Conservation (phyloP, 1,140 invertebrate species). For the Eriosoma lanigerum region DNA sequence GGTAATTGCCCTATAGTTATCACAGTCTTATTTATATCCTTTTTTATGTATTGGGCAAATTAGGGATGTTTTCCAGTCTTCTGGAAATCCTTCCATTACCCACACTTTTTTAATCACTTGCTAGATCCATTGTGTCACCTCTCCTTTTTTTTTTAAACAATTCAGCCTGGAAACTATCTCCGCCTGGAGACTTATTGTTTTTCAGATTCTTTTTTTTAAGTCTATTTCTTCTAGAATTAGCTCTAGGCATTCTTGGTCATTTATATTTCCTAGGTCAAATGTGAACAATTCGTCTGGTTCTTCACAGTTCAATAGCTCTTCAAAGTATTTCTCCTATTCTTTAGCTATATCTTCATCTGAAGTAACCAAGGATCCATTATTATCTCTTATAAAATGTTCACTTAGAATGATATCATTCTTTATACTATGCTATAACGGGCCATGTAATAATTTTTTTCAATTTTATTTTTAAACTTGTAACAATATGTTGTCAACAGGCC, state of each 20-base stretch:
- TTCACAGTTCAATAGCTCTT: no score
- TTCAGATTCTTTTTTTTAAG: conserved; percentile 21
- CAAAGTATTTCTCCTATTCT: no score
- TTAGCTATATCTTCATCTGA: background rate
- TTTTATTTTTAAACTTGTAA: no score
- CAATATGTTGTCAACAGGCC: no score
- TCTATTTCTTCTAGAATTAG: conserved; percentile 38
- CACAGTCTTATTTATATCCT: conserved; percentile 53
- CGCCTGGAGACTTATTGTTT: conserved; percentile 54
- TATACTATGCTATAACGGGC: no score
- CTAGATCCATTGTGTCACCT: background rate
- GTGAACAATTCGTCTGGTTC: no score
- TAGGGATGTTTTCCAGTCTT: conserved; percentile 54
- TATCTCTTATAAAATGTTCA: conserved; percentile 43
- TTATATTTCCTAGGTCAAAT: conserved; percentile 24
- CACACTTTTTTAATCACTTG: conserved; percentile 47
- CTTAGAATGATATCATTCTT: no score
- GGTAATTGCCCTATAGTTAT: conserved; percentile 56
- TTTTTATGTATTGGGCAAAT: conserved; percentile 56
- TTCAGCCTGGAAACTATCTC: conserved; percentile 55
- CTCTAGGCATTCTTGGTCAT: conserved; percentile 40
- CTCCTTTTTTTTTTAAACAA: conserved; percentile 53
- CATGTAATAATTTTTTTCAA: no score
- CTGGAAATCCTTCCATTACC: conserved; percentile 53
- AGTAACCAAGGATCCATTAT: conserved; percentile 48